These are phyloP conservation scores for Elgaria multicarinata DNA, from an alignment of 2,113 vertebrate species.

Conservation along the genomic window DNA sequence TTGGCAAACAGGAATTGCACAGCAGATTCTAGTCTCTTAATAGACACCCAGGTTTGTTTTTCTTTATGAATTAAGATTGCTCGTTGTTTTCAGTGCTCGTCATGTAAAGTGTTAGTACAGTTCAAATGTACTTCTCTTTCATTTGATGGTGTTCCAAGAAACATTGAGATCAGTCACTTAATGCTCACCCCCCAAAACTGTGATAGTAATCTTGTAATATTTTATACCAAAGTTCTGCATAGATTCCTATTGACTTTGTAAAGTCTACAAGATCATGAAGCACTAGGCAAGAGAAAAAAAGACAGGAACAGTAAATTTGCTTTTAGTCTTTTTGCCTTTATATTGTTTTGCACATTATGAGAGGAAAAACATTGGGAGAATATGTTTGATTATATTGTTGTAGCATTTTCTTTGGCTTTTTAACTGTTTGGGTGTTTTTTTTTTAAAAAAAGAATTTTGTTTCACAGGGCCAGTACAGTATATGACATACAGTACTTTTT, in stretches of 20 bases:
- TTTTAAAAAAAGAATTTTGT: conserved; percentile 65
- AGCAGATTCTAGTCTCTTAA: conserved; percentile 83
- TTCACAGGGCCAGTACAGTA: conserved; percentile 74
- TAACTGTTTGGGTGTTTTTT: conserved; percentile 72
- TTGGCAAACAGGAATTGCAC: conserved; percentile 79
- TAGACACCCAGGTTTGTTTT: conserved; percentile 75
- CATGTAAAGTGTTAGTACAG: conserved; percentile 82
- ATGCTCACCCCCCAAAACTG: conserved; percentile 76
- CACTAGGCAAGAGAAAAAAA: conserved; percentile 81
- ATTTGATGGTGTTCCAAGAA: conserved; percentile 79
- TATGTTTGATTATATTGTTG: conserved; percentile 65
- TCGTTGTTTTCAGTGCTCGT: conserved; percentile 79
- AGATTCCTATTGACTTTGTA: conserved; percentile 80
- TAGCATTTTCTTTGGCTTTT: conserved; percentile 70
- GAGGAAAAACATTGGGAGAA: conserved; percentile 78
- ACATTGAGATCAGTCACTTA: conserved; percentile 75
- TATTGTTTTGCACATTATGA: conserved; percentile 94
- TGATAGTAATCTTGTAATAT: conserved; percentile 78
- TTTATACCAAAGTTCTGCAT: conserved; percentile 91
- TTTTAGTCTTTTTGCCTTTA: conserved; percentile 87
- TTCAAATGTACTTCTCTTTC: conserved; percentile 79
- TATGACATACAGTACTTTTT: conserved; percentile 75
- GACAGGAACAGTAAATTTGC: conserved; percentile 77
- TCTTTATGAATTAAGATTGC: conserved; percentile 78
- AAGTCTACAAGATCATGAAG: conserved; percentile 78